Conservation (phyloP, 1,140 invertebrate species). For the Tetragonula clypearis region DNA sequence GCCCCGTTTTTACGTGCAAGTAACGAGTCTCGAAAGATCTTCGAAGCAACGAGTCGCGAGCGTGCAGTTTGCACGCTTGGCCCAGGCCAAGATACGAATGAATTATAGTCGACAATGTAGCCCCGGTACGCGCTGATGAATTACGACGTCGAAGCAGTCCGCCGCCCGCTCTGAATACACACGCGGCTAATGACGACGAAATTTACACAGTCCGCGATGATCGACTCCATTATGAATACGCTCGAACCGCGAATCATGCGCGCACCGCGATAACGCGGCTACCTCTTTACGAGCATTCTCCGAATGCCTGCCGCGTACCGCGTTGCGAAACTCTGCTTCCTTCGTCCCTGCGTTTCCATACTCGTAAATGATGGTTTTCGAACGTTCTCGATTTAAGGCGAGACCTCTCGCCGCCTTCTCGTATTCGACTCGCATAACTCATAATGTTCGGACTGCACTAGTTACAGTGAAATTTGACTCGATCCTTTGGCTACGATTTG, state of each 20-base stretch:
- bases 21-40: not conserved
- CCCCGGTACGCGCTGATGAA: slow-evolving; percentile 60
- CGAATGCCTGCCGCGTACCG: slow-evolving; percentile 6
- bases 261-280: slow-evolving; percentile 21
- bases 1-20: too few species aligned
- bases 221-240: slow-evolving; percentile 62
- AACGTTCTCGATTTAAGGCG: not conserved
- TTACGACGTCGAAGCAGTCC: slow-evolving; percentile 50
- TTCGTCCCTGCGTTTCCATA: not conserved
- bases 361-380: not conserved
- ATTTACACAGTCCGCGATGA: slow-evolving; percentile 60
- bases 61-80: not conserved
- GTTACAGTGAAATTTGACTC: too few species aligned
- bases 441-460: too few species aligned
- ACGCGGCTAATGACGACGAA: slow-evolving; percentile 64
- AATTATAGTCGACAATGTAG: slow-evolving; percentile 62
- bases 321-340: slow-evolving; percentile 3
- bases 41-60: not conserved
- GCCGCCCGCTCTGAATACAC: slow-evolving; percentile 55
- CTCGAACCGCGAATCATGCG: slow-evolving; percentile 35
- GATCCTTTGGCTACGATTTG: too few species aligned
- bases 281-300: not conserved
- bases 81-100: slow-evolving; percentile 56
- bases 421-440: not conserved
- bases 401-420: not conserved